Evolutionary conservation across 2,113 vertebrate genomes (phyloP).

Genomic region (Ellobius talpinus): DNA sequence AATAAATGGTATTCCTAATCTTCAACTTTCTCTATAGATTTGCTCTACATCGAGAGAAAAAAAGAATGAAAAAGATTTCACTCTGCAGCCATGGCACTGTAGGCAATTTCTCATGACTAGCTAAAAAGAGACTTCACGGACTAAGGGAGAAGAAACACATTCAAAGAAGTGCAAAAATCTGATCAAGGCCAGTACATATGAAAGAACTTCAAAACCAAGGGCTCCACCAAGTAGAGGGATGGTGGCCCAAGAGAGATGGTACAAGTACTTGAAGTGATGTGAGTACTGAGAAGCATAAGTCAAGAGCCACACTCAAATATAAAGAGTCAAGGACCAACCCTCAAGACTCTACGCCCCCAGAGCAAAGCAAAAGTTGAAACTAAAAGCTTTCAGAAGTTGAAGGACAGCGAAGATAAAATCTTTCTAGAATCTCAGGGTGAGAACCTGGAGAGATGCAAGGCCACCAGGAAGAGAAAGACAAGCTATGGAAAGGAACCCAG

Average conservation of each 20-base stretch:
- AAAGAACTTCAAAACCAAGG: background rate
- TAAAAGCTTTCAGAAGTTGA: background rate
- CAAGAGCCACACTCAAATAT: background rate
- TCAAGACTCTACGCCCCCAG: fast-evolving
- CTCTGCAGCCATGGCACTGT: background rate
- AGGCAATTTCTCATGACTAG: background rate
- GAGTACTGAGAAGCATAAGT: background rate
- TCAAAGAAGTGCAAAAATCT: fast-evolving
- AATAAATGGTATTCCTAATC: background rate
- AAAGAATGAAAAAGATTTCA: background rate
- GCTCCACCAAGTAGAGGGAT: background rate
- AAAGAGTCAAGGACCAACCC: background rate
- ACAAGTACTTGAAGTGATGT: fast-evolving
- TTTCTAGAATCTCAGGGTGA: background rate
- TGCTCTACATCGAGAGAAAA: background rate
- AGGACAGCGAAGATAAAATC: background rate
- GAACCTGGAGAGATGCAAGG: background rate
- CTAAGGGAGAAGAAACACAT: background rate
- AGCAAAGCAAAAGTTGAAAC: background rate
- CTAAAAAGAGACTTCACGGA: background rate
- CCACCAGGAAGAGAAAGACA: no score
- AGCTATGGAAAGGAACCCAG: fast-evolving
- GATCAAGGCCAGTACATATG: background rate
- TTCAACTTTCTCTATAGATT: background rate
- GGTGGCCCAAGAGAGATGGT: background rate